These are phyloP conservation scores for Notiomystis cincta DNA, from an alignment of 2,113 vertebrate species.

Conservation along the genomic window DNA sequence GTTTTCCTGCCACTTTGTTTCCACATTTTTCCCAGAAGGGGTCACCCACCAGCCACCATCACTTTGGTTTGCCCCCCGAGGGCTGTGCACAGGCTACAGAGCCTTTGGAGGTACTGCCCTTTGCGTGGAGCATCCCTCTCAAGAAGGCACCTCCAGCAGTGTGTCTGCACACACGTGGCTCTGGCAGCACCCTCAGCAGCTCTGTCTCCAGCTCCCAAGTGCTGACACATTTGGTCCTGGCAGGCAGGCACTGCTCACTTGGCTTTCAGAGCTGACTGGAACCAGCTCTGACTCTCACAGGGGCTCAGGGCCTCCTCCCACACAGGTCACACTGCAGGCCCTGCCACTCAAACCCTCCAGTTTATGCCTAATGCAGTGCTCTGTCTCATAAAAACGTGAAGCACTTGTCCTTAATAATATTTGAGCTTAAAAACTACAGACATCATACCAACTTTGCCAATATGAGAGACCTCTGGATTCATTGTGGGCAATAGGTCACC, in stretches of 20 bases:
- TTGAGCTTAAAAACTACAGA: not conserved
- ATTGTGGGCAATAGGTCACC: not conserved
- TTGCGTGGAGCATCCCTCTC: not conserved
- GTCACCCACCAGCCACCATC: not conserved
- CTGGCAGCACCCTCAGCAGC: not conserved
- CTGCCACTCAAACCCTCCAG: not conserved
- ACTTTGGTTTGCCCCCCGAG: not conserved
- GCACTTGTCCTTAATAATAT: not conserved
- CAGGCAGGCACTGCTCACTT: rapidly evolving
- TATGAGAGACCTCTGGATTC: not conserved
- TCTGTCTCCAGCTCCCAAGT: not conserved
- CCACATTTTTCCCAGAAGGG: not conserved
- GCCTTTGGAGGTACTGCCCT: not conserved
- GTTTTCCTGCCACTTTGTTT: not conserved
- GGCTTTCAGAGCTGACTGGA: not conserved
- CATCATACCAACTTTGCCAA: not conserved
- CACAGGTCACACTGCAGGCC: not conserved
- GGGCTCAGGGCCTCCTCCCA: not conserved
- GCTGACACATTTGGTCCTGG: not conserved
- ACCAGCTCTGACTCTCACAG: not conserved
- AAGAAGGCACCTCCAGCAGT: not conserved
- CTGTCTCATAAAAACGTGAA: not conserved
- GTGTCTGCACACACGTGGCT: rapidly evolving
- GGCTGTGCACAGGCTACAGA: not conserved
- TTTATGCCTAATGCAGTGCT: not conserved